Conservation (phyloP, 1,140 invertebrate species). For the Watersipora subatra region DNA sequence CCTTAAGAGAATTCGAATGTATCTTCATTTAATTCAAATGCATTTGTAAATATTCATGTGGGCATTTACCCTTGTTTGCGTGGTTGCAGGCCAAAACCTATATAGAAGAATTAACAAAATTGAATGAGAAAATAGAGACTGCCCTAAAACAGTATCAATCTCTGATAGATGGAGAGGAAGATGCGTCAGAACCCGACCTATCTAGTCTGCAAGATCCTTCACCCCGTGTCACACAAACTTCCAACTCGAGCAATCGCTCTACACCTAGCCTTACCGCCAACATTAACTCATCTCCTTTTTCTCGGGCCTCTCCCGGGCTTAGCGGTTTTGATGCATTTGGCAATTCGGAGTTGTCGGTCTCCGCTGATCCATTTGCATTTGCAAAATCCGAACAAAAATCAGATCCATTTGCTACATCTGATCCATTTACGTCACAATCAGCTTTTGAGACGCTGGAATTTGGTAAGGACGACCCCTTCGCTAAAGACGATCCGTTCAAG, state of each 20-base stretch:
- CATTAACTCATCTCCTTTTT: too few relatives aligned
- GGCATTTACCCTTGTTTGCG: too few relatives aligned
- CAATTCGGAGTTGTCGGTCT: neutral
- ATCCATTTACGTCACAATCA: neutral
- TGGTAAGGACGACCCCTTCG: neutral
- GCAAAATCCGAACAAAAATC: neutral
- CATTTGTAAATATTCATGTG: too few relatives aligned
- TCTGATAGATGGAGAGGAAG: neutral
- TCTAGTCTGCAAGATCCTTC: neutral
- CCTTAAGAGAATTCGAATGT: too few relatives aligned
- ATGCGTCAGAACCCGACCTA: neutral
- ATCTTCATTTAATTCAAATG: too few relatives aligned
- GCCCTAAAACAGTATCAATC: neutral
- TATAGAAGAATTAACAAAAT: neutral
- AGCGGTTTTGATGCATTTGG: neutral
- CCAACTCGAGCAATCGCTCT: neutral
- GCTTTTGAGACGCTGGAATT: neutral
- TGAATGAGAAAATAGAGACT: neutral
- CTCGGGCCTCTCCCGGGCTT: too few relatives aligned
- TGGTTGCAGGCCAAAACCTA: neutral
- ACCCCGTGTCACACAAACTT: neutral
- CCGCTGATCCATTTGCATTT: neutral
- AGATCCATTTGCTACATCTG: neutral
- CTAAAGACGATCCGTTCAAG: neutral
- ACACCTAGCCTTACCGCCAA: too few relatives aligned